Percentiles rank a stretch among this genome's conserved stretches.
These are phyloP conservation scores for Muscidifurax raptorellus DNA, from an alignment of 1,140 invertebrate genomes.

Conservation along the genomic window DNA sequence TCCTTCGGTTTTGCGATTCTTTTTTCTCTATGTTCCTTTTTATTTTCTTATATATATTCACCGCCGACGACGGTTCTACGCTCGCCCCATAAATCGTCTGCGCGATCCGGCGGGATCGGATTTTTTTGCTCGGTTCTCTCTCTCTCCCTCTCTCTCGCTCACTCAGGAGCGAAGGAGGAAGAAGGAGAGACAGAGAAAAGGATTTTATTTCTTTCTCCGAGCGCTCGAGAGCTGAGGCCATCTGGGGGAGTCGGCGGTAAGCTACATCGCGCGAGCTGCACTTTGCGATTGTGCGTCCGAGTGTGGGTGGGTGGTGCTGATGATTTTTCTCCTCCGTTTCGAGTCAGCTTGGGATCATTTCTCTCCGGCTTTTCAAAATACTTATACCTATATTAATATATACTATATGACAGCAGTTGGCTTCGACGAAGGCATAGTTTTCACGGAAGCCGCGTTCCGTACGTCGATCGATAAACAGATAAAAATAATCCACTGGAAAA, in stretches of 20 bases:
- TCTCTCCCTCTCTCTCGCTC: slow-evolving; percentile 38
- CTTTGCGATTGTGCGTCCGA: neutral
- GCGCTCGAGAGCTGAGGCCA: slow-evolving; percentile 70
- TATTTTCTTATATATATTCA: slow-evolving; percentile 51
- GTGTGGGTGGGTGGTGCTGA: neutral
- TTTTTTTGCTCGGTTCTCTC: slow-evolving; percentile 38
- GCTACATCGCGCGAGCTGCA: neutral
- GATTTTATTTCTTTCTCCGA: slow-evolving; percentile 53
- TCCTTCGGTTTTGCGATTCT: slow-evolving; percentile 41
- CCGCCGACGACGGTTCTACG: slow-evolving; percentile 50
- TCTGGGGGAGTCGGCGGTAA: slow-evolving; percentile 62
- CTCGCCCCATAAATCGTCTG: slow-evolving; percentile 51
- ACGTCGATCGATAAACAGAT: neutral
- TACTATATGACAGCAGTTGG: too few species aligned
- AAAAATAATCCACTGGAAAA: neutral
- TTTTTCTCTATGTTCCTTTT: slow-evolving; percentile 43
- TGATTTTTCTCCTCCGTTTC: neutral
- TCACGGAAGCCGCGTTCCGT: too few species aligned
- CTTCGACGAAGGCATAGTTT: too few species aligned
- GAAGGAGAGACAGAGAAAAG: slow-evolving; percentile 5
- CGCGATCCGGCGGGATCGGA: slow-evolving; percentile 40
- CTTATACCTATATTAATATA: too few species aligned
- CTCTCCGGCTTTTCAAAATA: neutral
- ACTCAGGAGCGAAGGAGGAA: slow-evolving; percentile 19
- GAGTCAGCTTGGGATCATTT: neutral